Conservation (phyloP, 1,140 invertebrate species). For the Drosophila grimshawi region DNA sequence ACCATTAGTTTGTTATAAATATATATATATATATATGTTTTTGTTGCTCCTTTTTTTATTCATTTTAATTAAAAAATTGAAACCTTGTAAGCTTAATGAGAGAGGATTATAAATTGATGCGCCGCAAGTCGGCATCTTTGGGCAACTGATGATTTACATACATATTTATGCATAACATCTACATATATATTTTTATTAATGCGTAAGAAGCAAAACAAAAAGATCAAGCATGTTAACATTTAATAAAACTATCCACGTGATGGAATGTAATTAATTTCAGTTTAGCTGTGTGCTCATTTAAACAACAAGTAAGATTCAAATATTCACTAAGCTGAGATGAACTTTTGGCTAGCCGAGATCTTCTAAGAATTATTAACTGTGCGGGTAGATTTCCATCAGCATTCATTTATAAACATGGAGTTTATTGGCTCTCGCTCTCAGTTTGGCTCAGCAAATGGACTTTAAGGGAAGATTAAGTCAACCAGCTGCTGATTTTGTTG, state of each 20-base stretch:
- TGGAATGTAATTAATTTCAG: conserved; percentile 11
- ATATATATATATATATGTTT: conserved; percentile 8
- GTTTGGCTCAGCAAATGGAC: too few relatives aligned
- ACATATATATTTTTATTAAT: conserved; percentile 60
- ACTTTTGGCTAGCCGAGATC: background rate
- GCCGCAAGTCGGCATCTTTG: conserved; percentile 25
- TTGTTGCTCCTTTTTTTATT: conserved; percentile 22
- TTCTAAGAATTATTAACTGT: background rate
- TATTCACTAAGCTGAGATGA: background rate
- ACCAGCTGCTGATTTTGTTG: too few relatives aligned
- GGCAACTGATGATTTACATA: conserved; percentile 19
- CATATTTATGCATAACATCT: conserved; percentile 23
- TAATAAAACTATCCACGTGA: conserved; percentile 51
- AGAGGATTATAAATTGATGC: conserved; percentile 10
- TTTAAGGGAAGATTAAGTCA: too few relatives aligned
- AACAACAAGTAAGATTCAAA: background rate
- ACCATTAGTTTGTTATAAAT: conserved; percentile 40
- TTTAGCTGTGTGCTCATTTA: background rate
- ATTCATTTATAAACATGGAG: too few relatives aligned
- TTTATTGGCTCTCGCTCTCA: too few relatives aligned
- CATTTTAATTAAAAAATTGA: conserved; percentile 27
- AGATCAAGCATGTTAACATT: conserved; percentile 44
- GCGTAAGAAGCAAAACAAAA: conserved; percentile 52
- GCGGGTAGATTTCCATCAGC: too few relatives aligned
- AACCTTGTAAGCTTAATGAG: conserved; percentile 1